Conservation (phyloP, 2,797 vertebrate species). For the Sardinella longiceps region DNA sequence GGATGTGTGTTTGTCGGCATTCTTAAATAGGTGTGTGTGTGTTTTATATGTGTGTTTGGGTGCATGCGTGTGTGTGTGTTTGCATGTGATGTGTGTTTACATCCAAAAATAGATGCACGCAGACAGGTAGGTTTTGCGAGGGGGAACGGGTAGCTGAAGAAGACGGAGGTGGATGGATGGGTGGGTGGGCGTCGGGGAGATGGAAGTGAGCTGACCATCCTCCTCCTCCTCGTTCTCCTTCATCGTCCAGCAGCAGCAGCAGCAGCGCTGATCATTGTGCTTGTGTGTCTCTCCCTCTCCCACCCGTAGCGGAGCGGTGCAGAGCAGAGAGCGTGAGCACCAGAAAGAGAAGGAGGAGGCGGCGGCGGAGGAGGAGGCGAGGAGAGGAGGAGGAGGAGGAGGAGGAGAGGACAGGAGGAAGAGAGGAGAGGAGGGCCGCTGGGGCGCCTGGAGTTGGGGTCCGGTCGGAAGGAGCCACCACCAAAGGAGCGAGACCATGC, state of each 20-base stretch:
- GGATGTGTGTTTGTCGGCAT: conserved; percentile 15
- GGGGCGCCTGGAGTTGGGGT: conserved; percentile 57
- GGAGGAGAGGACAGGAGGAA: background rate
- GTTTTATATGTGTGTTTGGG: conserved; percentile 20
- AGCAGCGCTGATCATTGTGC: background rate
- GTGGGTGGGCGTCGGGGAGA: conserved; percentile 40
- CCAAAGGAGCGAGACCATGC: conserved; percentile 88
- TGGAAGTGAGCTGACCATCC: conserved; percentile 51
- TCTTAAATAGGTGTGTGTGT: conserved; percentile 10
- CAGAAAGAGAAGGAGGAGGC: conserved; percentile 62
- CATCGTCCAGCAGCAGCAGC: no score
- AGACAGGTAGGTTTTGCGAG: background rate
- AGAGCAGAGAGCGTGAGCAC: conserved; percentile 62
- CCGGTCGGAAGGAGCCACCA: conserved; percentile 73
- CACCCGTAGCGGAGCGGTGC: conserved; percentile 62
- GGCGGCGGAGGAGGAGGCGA: conserved; percentile 33
- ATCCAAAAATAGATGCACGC: background rate
- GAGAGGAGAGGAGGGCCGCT: conserved; percentile 50
- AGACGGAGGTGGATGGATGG: conserved; percentile 57
- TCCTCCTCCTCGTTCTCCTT: background rate
- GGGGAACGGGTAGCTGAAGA: background rate
- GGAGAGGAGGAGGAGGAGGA: background rate
- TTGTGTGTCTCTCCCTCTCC: conserved; percentile 14
- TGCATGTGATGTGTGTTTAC: conserved; percentile 6
- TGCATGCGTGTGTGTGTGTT: background rate